Base-by-base conservation (phyloP, 2,888 invertebrate genomes). In the Orgyia antiqua region DNA sequence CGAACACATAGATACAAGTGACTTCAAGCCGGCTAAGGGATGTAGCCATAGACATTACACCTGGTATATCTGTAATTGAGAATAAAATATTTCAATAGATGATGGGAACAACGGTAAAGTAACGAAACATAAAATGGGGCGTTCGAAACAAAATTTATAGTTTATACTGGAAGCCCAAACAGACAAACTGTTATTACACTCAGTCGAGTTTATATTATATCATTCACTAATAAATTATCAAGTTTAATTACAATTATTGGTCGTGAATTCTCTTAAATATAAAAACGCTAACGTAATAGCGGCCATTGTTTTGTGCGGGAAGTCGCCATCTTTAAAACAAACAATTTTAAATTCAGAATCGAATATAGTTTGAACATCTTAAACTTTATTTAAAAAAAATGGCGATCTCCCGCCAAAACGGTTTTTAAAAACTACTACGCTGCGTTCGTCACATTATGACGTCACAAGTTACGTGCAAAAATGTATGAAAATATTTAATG, bases 401-500 rank as follows among this genome's bases (percentile, higher is more conserved):
- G 60, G 40, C 61, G 51, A 32, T 41, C 55, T 60, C 62, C 67
- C 75, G 65, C 63, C 58, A 64, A 65, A 63, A 67, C 64, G 30
- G n/a, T n/a, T 48, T 41, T 41, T 48, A 52, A 56, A 57, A 58
- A 43, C 61, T 62, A 63, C 71, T 70, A 73, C 67, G 59, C 58
- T 60, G 68, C 71, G 58, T 51, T 45, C 59, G 51, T 59, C 57
- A 54, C 55, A 53, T 53, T 46, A 52, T 61, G 67, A 54, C 65
- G 68, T 66, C 64, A 67, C 64, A 56, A 57, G 56, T 77, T 70
- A 76, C 73, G 84, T 86, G 86, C 86, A 86, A 84, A 84, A 84
- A 82, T 75, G 84, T 86, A 86, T 78, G 83, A 86, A 86, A 86
- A 86, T 84, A 84, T 82, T 60, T 62, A 75, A 72, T 65, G 79